Percentiles rank a stretch among this genome's conserved stretches.
Evolutionary conservation across 2,888 invertebrate species (phyloP).

Genomic region (Agapostemon virescens): DNA sequence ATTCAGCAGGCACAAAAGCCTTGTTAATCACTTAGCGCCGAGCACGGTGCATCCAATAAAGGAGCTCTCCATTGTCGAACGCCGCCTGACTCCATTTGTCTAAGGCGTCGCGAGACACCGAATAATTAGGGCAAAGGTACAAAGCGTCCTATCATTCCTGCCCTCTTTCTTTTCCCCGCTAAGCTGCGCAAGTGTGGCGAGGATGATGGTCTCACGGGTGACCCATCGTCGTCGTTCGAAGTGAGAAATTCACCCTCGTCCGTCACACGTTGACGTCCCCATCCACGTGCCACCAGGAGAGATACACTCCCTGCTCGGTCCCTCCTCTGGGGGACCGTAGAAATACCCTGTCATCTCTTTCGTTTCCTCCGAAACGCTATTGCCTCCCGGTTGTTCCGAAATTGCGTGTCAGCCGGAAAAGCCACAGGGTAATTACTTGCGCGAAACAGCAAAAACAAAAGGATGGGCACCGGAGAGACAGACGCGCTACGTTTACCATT

Average conservation of each 20-base stretch:
- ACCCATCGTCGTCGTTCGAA: conserved; percentile 63
- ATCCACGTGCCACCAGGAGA: conserved; percentile 61
- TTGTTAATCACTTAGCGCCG: conserved; percentile 39
- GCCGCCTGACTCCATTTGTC: conserved; percentile 51
- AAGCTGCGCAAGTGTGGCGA: conserved; percentile 60
- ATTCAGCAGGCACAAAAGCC: conserved; percentile 25
- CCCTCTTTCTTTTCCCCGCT: conserved; percentile 37
- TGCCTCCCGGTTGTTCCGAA: conserved; percentile 40
- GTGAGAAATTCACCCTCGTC: conserved; percentile 72
- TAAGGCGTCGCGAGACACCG: conserved; percentile 31
- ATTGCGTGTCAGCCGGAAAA: conserved; percentile 62
- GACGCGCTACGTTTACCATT: background rate
- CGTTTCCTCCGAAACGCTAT: conserved; percentile 59
- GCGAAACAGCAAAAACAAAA: conserved; percentile 42
- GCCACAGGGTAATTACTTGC: conserved; percentile 57
- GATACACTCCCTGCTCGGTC: conserved; percentile 36
- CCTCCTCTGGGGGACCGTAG: conserved; percentile 53
- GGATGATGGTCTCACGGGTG: conserved; percentile 70
- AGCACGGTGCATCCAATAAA: conserved; percentile 50
- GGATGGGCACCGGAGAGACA: conserved; percentile 8
- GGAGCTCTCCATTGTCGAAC: conserved; percentile 20
- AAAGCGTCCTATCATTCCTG: conserved; percentile 27
- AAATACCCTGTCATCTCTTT: conserved; percentile 74
- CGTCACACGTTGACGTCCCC: conserved; percentile 72
- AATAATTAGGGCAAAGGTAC: conserved; percentile 64